Conservation (phyloP, 2,888 invertebrate genomes). For the Chloroclysta siterata region DNA sequence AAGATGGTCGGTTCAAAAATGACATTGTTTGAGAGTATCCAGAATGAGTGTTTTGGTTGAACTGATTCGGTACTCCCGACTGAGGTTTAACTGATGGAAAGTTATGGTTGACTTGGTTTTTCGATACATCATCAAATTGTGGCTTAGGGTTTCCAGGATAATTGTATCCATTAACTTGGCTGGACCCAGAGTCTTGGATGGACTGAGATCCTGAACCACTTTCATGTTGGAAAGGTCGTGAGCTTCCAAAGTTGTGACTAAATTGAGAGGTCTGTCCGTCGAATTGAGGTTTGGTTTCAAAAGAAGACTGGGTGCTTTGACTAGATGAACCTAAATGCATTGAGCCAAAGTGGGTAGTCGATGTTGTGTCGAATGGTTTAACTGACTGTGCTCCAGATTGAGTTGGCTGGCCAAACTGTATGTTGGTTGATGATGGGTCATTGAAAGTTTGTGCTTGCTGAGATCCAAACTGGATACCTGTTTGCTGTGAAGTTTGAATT, state of each 20-base stretch:
- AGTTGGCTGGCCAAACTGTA: slow-evolving; percentile 31
- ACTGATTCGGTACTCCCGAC: slow-evolving; percentile 15
- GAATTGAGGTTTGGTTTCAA: slow-evolving; percentile 33
- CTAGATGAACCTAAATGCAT: slow-evolving; percentile 18
- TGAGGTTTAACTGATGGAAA: slow-evolving; percentile 18
- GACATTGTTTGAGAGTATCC: slow-evolving; percentile 14
- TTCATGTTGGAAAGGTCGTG: slow-evolving; percentile 20
- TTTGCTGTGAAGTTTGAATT: slow-evolving; percentile 3
- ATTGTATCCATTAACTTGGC: slow-evolving; percentile 23
- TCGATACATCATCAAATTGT: slow-evolving; percentile 8
- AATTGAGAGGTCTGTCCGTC: slow-evolving; percentile 27
- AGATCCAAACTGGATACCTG: slow-evolving; percentile 31
- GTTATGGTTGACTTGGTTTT: slow-evolving; percentile 29
- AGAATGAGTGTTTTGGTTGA: slow-evolving; percentile 25
- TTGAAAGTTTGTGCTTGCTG: slow-evolving; percentile 27
- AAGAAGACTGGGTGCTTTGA: slow-evolving; percentile 23
- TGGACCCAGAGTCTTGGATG: slow-evolving; percentile 17
- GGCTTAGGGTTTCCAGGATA: slow-evolving; percentile 17
- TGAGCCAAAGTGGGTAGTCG: slow-evolving; percentile 34
- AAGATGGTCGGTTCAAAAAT: slow-evolving; percentile 29
- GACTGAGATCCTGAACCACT: slow-evolving; percentile 14
- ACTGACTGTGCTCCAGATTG: slow-evolving; percentile 38
- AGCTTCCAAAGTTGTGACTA: slow-evolving; percentile 17
- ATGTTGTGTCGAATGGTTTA: slow-evolving; percentile 34
- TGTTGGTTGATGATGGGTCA: slow-evolving; percentile 4